A percentile compares a stretch with the other conserved stretches of the same genome.
These are phyloP conservation scores for Rhea americana DNA, from an alignment of 2,113 vertebrate genomes.

Conservation along the genomic window DNA sequence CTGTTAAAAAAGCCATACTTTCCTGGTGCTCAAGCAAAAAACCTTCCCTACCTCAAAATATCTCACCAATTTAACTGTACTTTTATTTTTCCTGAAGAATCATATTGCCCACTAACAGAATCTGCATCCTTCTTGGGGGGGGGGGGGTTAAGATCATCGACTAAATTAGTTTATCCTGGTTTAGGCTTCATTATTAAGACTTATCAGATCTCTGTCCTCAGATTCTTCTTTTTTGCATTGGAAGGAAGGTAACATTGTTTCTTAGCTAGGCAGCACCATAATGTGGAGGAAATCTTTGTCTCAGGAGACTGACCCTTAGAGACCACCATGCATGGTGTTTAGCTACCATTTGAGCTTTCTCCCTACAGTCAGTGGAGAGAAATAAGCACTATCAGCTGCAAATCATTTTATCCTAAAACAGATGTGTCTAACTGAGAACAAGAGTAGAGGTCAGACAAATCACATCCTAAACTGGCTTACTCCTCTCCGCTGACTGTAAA, in stretches of 20 bases:
- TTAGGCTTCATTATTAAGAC: not conserved
- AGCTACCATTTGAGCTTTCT: not conserved
- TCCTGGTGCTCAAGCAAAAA: not conserved
- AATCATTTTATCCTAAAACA: not conserved
- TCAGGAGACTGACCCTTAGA: not conserved
- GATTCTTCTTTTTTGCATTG: not conserved
- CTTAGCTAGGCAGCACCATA: not conserved
- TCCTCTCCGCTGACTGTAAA: not conserved
- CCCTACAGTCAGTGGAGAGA: not conserved
- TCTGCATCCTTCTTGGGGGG: not conserved
- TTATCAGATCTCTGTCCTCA: not conserved
- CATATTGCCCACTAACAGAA: not conserved
- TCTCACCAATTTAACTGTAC: not conserved
- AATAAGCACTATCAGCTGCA: not conserved
- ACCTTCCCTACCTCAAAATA: not conserved
- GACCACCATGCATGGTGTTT: not conserved
- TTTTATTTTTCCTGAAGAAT: not conserved
- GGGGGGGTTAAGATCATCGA: not conserved
- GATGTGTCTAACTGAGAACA: not conserved
- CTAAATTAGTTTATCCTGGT: not conserved
- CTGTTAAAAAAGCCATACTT: not conserved
- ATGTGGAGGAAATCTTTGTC: accelerated
- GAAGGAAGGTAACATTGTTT: not conserved
- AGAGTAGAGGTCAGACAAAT: not conserved
- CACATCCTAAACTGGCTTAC: not conserved